These are phyloP conservation scores for Phasia obesa DNA, from an alignment of 2,888 invertebrate species.

Conservation along the genomic window DNA sequence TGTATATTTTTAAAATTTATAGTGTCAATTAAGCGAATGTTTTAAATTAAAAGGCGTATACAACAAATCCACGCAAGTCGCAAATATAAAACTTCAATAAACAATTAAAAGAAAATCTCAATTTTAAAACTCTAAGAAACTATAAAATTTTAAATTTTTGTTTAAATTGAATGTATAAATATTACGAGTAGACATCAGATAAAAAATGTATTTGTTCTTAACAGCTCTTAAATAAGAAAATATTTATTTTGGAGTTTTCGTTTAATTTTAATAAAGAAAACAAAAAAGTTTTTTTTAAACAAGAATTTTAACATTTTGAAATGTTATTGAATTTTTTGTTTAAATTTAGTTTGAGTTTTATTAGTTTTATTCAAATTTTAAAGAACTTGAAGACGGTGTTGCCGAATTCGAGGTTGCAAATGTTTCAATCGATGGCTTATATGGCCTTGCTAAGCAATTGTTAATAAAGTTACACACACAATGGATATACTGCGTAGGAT, in stretches of 20 bases:
- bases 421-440: constrained; percentile 61
- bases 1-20: no score
- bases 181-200: no score
- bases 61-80: no score
- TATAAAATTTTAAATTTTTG: no score
- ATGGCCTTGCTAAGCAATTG: constrained; percentile 83
- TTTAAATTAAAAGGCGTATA: no score
- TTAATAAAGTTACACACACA: constrained; percentile 85
- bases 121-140: no score
- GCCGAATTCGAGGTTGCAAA: constrained; percentile 51
- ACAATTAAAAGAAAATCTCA: no score
- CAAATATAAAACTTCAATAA: no score
- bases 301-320: constrained; percentile 24
- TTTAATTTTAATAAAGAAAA: constrained; percentile 2
- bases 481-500: constrained; percentile 85
- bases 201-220: background rate
- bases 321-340: constrained; percentile 24
- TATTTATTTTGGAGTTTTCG: background rate
- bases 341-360: constrained; percentile 25
- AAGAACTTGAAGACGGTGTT: constrained; percentile 63
- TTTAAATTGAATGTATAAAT: no score
- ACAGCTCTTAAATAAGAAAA: background rate
- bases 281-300: constrained; percentile 11
- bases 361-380: constrained; percentile 66
- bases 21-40: no score